Base-by-base conservation (phyloP, 2,888 invertebrate species). In the Heliconius sara region DNA sequence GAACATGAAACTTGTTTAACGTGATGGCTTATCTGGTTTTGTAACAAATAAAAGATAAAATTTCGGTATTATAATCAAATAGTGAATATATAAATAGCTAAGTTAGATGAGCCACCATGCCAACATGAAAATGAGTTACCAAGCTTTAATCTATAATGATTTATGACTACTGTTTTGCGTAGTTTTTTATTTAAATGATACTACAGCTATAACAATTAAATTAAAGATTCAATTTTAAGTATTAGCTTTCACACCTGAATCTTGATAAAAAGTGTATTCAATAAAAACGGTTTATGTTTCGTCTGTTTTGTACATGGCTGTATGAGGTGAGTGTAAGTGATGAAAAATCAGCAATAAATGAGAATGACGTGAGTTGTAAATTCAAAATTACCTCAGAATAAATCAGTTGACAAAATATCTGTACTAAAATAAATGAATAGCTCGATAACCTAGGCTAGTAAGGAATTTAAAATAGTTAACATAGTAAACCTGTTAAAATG, bases 361-460 rank as follows among this genome's bases (percentile, higher is more conserved):
- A 73, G 34, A 6, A 70, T 75, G 43, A 66, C 12, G 5, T 27
- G 75, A 66, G 27, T 66, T 65, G 43, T 43, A 43, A 43, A 66
- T 65, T 47, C 39, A 75, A 73, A 27, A 66, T 75, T 75, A 75
- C 75, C 75, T 75, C 75, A 12, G 27, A 57, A 60, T n/a, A 72
- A 77, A 66, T 73, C 73, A 43, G 63, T 75, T 75, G 75, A 34
- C 16, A 30, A 27, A 47, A 47, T 43, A 47, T 75, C 75, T 75
- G 75, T 75, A 75, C 47, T 66, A 66, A 47, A 75, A 66, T 75
- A 72, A 72, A 52, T 22, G 30, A 27, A 52, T 22, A 57, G 7
- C 30, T 71, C 19, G 47, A 27, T 9, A 27, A 16, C 43, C 72
- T 57, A 72, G n/a, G 25, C 47, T 10, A 52, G 27, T 19, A 30